These are phyloP conservation scores for Tinamus guttatus DNA, from an alignment of 2,113 vertebrate genomes.

Conservation along the genomic window DNA sequence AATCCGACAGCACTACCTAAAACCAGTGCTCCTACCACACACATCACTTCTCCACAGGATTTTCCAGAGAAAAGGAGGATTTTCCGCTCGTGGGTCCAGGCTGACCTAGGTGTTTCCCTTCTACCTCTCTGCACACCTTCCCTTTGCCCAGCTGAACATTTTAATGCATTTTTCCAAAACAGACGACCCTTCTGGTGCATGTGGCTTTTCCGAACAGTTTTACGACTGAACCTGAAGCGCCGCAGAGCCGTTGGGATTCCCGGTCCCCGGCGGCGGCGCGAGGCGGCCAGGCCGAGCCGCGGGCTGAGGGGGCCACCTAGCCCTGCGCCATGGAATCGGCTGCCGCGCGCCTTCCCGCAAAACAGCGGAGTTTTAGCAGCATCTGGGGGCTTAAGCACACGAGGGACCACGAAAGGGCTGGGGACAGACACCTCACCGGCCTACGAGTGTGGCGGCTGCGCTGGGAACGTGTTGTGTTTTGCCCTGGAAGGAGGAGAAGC, in stretches of 20 bases:
- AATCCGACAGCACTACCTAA: accelerated
- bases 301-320: slow-evolving; percentile 69
- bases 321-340: background rate
- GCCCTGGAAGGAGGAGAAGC: too few relatives aligned
- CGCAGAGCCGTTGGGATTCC: background rate
- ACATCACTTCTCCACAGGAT: accelerated
- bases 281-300: background rate
- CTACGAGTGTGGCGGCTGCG: too few relatives aligned
- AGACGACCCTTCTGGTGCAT: background rate
- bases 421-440: accelerated
- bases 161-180: background rate
- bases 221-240: background rate
- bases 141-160: background rate
- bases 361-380: too few relatives aligned
- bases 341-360: too few relatives aligned
- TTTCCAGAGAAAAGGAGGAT: accelerated
- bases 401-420: accelerated
- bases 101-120: accelerated
- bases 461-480: too few relatives aligned
- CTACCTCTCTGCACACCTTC: background rate
- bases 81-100: background rate
- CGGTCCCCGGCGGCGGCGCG: too few relatives aligned
- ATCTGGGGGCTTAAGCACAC: too few relatives aligned
- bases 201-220: background rate
- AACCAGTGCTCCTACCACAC: background rate